These are phyloP conservation scores for Lasioglossum oenotherae DNA, from an alignment of 2,888 invertebrate genomes.

Conservation along the genomic window DNA sequence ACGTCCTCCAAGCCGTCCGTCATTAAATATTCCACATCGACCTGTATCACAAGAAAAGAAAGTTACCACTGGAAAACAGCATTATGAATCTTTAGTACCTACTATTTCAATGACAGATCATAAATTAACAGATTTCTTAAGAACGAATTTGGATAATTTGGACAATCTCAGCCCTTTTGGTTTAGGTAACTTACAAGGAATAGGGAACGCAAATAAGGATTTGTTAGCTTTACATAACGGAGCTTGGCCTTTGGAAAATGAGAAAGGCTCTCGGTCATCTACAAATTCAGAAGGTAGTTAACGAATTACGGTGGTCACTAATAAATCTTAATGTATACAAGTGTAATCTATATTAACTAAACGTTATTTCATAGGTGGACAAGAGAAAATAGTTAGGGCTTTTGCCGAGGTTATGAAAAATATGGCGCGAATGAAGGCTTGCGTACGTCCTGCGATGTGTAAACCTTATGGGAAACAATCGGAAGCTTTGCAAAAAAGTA, in stretches of 20 bases:
- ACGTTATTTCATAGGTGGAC: slow-evolving; percentile 85
- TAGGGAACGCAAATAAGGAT: slow-evolving; percentile 86
- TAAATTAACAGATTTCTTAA: slow-evolving; percentile 89
- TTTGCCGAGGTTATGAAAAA: slow-evolving; percentile 95
- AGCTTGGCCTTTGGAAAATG: slow-evolving; percentile 85
- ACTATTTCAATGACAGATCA: slow-evolving; percentile 85
- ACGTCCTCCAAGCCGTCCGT: slow-evolving; percentile 83
- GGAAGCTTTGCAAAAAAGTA: slow-evolving; percentile 95
- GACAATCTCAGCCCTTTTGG: slow-evolving; percentile 86
- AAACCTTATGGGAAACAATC: slow-evolving; percentile 96
- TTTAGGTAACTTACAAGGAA: slow-evolving; percentile 78
- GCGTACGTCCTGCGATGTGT: slow-evolving; percentile 95
- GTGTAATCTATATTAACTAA: not conserved
- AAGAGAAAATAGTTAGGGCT: slow-evolving; percentile 94
- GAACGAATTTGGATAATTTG: slow-evolving; percentile 90
- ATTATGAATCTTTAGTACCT: slow-evolving; percentile 82
- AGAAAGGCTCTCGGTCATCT: slow-evolving; percentile 78
- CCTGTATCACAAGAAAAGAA: slow-evolving; percentile 82
- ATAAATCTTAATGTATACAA: slow-evolving; percentile 4
- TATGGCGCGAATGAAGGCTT: slow-evolving; percentile 95
- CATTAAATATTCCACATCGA: slow-evolving; percentile 82
- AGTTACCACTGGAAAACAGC: slow-evolving; percentile 80
- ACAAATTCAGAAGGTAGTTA: slow-evolving; percentile 81
- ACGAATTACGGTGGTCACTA: not conserved
- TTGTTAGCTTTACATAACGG: slow-evolving; percentile 89